These are phyloP conservation scores for Drosophila colorata DNA, from an alignment of 2,888 invertebrate genomes.

Conservation along the genomic window DNA sequence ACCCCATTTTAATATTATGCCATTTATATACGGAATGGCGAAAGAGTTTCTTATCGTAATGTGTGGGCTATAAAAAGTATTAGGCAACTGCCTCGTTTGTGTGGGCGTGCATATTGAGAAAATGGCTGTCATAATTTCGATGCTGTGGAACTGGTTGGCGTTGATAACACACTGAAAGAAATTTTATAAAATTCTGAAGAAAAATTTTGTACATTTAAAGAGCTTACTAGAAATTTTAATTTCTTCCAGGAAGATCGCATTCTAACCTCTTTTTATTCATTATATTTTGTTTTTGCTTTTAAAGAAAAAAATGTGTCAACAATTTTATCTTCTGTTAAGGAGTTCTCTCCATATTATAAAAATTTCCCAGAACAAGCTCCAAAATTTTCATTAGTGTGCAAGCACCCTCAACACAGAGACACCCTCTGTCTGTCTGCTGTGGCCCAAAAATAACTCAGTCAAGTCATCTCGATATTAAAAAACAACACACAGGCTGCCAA, in stretches of 20 bases:
- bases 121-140: slow-evolving; percentile 56
- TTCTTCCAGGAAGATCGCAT: no score
- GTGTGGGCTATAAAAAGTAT: slow-evolving; percentile 60
- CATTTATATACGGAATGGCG: slow-evolving; percentile 23
- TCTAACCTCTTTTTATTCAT: no score
- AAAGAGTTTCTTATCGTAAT: slow-evolving; percentile 67
- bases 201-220: no score
- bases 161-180: slow-evolving; percentile 36
- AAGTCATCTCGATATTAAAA: slow-evolving; percentile 68
- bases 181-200: no score
- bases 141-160: slow-evolving; percentile 3
- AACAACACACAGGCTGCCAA: slow-evolving; percentile 43
- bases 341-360: no score
- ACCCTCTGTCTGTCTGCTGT: slow-evolving; percentile 37
- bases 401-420: slow-evolving; percentile 27
- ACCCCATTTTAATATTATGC: slow-evolving; percentile 40
- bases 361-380: slow-evolving; percentile 8
- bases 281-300: no score
- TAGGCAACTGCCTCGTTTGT: slow-evolving; percentile 39
- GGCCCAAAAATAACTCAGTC: slow-evolving; percentile 61
- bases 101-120: slow-evolving; percentile 41
- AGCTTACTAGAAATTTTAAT: no score
- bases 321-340: no score
- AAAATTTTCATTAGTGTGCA: slow-evolving; percentile 25
- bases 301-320: no score